These are phyloP conservation scores for Silurus lanzhouensis DNA, from an alignment of 2,797 vertebrate species.

Conservation along the genomic window DNA sequence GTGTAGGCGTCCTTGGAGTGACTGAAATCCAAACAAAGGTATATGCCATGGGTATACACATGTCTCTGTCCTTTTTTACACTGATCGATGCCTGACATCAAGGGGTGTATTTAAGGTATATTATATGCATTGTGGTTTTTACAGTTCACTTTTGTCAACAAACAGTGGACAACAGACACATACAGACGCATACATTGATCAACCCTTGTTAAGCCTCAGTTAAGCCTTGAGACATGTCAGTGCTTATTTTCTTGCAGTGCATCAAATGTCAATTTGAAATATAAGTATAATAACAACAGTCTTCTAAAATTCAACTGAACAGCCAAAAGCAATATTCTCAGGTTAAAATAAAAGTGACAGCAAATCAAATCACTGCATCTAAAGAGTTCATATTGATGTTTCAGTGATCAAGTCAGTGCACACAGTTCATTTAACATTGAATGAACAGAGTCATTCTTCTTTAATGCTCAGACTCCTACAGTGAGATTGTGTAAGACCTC, in stretches of 20 bases:
- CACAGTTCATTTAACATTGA: conserved; percentile 43
- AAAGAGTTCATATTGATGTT: conserved; percentile 42
- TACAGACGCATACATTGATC: not conserved
- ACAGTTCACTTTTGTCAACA: conserved; percentile 62
- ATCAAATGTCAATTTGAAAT: conserved; percentile 34
- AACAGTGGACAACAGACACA: conserved; percentile 55
- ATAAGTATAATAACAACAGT: conserved; percentile 12
- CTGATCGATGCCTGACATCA: conserved; percentile 46
- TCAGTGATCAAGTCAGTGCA: conserved; percentile 48
- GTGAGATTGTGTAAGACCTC: conserved; percentile 8
- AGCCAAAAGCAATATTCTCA: conserved; percentile 19
- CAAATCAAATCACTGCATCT: conserved; percentile 39
- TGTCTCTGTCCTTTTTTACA: no score
- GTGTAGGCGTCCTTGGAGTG: no score
- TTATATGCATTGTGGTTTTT: conserved; percentile 54
- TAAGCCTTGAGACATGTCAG: conserved; percentile 21
- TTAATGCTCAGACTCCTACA: conserved; percentile 59
- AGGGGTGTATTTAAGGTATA: conserved; percentile 61
- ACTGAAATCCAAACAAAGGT: no score
- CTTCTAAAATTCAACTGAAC: conserved; percentile 17
- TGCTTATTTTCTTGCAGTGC: conserved; percentile 30
- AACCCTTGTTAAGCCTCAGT: not conserved
- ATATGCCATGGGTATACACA: no score
- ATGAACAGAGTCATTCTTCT: conserved; percentile 22
- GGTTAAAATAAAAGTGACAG: conserved; percentile 38